Evolutionary conservation across 2,888 invertebrate genomes (phyloP).

Genomic region (Caenorhabditis zanzibari): DNA sequence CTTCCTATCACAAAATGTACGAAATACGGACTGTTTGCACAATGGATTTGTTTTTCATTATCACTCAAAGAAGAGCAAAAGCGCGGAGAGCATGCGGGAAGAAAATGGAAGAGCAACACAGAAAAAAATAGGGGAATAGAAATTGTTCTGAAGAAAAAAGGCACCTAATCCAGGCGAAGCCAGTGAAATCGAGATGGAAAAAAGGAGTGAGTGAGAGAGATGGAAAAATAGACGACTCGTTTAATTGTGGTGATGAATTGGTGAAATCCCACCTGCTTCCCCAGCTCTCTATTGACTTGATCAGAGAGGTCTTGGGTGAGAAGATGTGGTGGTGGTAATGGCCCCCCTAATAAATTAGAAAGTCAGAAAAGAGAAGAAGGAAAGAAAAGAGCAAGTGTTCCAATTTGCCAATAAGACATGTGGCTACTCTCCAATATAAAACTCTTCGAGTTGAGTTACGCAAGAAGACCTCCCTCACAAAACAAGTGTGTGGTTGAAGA

Average conservation of each 20-base stretch:
- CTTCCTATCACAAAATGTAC: slow-evolving; percentile 1
- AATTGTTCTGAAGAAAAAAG: slow-evolving; percentile 45
- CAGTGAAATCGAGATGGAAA: slow-evolving; percentile 28
- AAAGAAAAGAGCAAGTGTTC: slow-evolving; percentile 51
- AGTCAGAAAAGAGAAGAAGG: slow-evolving; percentile 6
- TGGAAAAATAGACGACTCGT: slow-evolving; percentile 33
- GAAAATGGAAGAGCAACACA: background rate
- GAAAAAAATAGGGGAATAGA: slow-evolving; percentile 24
- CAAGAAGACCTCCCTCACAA: slow-evolving; percentile 37
- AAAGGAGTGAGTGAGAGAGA: too few species aligned
- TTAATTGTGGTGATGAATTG: slow-evolving; percentile 54
- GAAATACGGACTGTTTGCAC: slow-evolving; percentile 34
- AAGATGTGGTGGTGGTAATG: background rate
- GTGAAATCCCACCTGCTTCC: slow-evolving; percentile 62
- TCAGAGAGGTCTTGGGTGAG: background rate
- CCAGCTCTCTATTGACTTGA: slow-evolving; percentile 28
- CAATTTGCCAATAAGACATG: slow-evolving; percentile 51
- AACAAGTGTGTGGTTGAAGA: slow-evolving; percentile 45
- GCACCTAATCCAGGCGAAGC: slow-evolving; percentile 47
- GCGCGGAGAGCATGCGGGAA: slow-evolving; percentile 25
- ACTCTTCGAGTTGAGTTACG: slow-evolving; percentile 40
- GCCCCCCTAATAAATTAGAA: slow-evolving; percentile 26
- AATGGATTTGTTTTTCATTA: slow-evolving; percentile 65
- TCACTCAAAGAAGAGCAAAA: slow-evolving; percentile 40
- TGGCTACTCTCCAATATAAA: slow-evolving; percentile 42